Percentiles rank a stretch among this genome's conserved stretches.
phyloP scores from a whole-genome alignment of 2,113 vertebrate genomes.

The Agapornis roseicollis region DNA sequence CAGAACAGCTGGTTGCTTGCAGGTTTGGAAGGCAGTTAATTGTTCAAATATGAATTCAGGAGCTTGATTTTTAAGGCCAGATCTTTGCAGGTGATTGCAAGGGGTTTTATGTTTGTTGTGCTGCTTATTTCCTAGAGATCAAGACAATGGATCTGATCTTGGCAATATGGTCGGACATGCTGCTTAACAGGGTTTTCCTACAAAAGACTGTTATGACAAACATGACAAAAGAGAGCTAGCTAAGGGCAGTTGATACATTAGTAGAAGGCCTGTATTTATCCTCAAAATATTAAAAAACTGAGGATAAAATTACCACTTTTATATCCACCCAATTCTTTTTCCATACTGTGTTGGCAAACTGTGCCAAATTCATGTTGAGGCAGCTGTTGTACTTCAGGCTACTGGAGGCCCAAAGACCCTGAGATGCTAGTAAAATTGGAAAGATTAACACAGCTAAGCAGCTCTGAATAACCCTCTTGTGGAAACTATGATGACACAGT shows the following conservation, averaged over 20 bases:
- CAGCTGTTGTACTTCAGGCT: conserved; percentile 11
- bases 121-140: background rate
- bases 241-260: background rate
- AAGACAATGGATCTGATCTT: background rate
- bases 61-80: background rate
- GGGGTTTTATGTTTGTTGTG: background rate
- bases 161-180: background rate
- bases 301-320: background rate
- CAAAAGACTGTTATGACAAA: background rate
- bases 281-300: background rate
- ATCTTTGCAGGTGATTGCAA: background rate
- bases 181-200: background rate
- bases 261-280: background rate
- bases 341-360: background rate
- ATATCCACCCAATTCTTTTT: background rate
- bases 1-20: background rate
- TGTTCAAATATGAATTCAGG: background rate
- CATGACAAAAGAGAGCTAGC: background rate
- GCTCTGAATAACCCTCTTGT: conserved; percentile 28
- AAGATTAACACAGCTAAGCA: conserved; percentile 34
- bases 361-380: conserved; percentile 32
- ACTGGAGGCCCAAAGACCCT: conserved; percentile 29
- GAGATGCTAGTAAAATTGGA: conserved; percentile 24
- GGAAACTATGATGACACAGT: conserved; percentile 15
- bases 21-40: background rate